Evolutionary conservation across 1,140 invertebrate species (phyloP).

Genomic region (Trachelipus rathkii): DNA sequence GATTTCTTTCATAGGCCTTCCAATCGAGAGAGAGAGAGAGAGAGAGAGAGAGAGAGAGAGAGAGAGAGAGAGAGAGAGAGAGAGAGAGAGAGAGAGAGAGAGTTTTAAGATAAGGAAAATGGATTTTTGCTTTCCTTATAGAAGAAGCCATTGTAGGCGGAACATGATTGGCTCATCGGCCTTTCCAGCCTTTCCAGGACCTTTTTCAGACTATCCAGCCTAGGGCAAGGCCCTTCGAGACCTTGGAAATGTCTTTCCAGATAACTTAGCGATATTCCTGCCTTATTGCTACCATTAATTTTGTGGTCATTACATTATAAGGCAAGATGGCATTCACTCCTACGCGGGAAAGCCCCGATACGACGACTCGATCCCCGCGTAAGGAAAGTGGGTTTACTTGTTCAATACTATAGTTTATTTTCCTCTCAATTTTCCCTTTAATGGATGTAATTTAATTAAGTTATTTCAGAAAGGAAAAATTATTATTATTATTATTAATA

Average conservation of each 20-base stretch:
- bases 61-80: too few species aligned
- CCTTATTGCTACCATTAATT: conserved; percentile 13
- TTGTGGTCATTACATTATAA: conserved; percentile 10
- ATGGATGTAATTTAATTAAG: too few species aligned
- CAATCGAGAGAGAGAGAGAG: neutral
- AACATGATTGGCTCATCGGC: neutral
- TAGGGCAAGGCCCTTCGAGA: neutral
- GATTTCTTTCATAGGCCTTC: conserved; percentile 4
- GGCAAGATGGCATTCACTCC: neutral
- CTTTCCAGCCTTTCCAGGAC: conserved; percentile 3
- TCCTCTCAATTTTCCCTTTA: too few species aligned
- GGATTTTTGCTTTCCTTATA: neutral
- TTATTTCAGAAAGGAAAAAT: too few species aligned
- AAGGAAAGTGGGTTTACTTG: too few species aligned
- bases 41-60: too few species aligned
- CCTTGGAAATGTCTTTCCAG: neutral
- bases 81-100: neutral
- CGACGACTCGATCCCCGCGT: too few species aligned
- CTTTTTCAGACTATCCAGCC: conserved; percentile 4
- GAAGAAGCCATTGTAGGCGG: neutral
- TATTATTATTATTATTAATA: too few species aligned
- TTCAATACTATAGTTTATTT: too few species aligned
- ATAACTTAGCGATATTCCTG: conserved; percentile 9
- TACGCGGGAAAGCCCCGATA: too few species aligned
- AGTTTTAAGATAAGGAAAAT: neutral